Evolutionary conservation across 2,797 vertebrate genomes (phyloP).

Genomic region (Poecilia velifera): DNA sequence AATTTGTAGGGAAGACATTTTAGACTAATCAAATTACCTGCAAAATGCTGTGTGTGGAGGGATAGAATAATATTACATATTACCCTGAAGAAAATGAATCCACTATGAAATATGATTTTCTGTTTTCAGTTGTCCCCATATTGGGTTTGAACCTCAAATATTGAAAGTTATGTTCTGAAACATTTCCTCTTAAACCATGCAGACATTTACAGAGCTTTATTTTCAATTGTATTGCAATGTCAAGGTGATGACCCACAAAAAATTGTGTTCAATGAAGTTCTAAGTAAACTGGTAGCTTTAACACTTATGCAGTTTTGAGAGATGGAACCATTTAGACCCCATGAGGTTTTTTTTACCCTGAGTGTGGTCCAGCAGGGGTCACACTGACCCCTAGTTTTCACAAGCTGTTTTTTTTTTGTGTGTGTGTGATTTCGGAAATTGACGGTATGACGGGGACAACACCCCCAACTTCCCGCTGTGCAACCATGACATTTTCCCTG

Average conservation of each 20-base stretch:
- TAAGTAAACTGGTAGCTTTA: neutral
- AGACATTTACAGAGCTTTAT: neutral
- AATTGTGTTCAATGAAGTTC: neutral
- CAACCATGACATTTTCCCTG: too few relatives aligned
- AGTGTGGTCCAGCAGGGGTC: too few relatives aligned
- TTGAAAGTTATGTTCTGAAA: neutral
- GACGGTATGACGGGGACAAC: too few relatives aligned
- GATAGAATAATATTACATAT: neutral
- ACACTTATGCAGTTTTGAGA: too few relatives aligned
- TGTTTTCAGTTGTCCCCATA: neutral
- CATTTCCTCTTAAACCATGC: neutral
- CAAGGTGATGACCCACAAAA: neutral
- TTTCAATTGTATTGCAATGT: neutral
- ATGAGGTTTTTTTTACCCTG: too few relatives aligned
- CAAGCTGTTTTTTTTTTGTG: too few relatives aligned
- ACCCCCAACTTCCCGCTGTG: too few relatives aligned
- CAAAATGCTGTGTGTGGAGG: neutral
- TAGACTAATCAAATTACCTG: neutral
- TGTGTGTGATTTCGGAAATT: too few relatives aligned
- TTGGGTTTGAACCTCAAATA: neutral
- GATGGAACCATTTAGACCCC: too few relatives aligned
- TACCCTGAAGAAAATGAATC: neutral
- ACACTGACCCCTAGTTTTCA: too few relatives aligned
- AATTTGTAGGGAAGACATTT: neutral
- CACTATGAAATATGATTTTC: neutral